These are phyloP conservation scores for Orientallactaga sibirica DNA, from an alignment of 2,797 vertebrate genomes.

Conservation along the genomic window DNA sequence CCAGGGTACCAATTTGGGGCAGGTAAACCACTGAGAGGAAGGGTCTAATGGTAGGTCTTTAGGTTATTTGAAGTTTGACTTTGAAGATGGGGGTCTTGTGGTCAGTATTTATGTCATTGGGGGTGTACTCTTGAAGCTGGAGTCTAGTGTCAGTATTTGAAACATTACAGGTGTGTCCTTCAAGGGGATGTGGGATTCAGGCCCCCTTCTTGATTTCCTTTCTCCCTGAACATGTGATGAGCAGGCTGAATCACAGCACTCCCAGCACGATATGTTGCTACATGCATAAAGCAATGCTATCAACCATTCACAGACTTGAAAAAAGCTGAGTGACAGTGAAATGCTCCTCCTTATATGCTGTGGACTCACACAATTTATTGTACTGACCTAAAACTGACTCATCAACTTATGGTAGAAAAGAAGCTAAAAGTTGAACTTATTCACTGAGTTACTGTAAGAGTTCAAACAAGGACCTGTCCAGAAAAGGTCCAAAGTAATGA, in stretches of 20 bases:
- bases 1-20: neutral
- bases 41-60: neutral
- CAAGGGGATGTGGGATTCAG: no score
- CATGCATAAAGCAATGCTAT: neutral
- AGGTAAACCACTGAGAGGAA: no score
- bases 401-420: no score
- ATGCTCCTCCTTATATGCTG: neutral
- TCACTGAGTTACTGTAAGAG: no score
- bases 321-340: neutral
- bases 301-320: neutral
- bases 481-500: no score
- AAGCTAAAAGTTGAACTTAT: no score
- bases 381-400: neutral
- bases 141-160: no score
- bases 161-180: no score
- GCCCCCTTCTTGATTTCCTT: neutral
- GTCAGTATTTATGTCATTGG: no score
- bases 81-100: no score
- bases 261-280: neutral
- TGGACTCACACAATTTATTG: neutral
- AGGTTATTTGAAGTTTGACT: neutral
- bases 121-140: no score
- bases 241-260: neutral
- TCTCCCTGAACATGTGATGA: neutral
- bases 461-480: no score